A percentile compares a stretch with the other conserved stretches of the same genome.
phyloP scores from a whole-genome alignment of 2,797 vertebrate genomes.

The Chrosomus eos region DNA sequence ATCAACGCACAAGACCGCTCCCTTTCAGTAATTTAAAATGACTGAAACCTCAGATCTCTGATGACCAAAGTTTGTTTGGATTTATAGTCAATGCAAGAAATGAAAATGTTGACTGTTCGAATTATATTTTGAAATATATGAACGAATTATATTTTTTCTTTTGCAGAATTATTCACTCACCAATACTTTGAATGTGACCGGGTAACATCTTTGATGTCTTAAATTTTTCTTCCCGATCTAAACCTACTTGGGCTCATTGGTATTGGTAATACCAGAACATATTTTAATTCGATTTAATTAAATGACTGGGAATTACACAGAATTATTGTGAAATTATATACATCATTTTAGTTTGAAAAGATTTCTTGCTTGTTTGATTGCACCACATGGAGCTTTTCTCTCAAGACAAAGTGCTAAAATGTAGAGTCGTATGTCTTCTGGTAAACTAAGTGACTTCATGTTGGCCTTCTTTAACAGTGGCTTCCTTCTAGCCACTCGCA shows the following conservation, averaged over 20 bases:
- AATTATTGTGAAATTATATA: neutral
- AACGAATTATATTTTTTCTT: neutral
- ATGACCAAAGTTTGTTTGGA: neutral
- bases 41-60: slow-evolving; percentile 13
- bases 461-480: slow-evolving; percentile 20
- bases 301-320: neutral
- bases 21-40: neutral
- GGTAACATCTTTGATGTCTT: neutral
- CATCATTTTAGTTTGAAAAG: neutral
- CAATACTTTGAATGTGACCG: neutral
- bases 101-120: neutral
- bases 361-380: slow-evolving; percentile 3
- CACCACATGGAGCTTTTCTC: neutral
- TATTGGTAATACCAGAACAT: neutral
- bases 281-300: neutral
- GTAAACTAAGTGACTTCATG: slow-evolving; percentile 44
- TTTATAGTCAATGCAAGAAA: neutral
- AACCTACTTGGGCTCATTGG: neutral
- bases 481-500: slow-evolving; percentile 16
- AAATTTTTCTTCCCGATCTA: neutral
- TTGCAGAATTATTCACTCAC: neutral
- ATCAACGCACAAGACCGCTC: neutral
- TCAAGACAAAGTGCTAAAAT: neutral
- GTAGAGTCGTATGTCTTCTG: slow-evolving; percentile 11
- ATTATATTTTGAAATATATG: no score